These are phyloP conservation scores for Aspidiotus destructor DNA, from an alignment of 2,888 invertebrate genomes.

Conservation along the genomic window DNA sequence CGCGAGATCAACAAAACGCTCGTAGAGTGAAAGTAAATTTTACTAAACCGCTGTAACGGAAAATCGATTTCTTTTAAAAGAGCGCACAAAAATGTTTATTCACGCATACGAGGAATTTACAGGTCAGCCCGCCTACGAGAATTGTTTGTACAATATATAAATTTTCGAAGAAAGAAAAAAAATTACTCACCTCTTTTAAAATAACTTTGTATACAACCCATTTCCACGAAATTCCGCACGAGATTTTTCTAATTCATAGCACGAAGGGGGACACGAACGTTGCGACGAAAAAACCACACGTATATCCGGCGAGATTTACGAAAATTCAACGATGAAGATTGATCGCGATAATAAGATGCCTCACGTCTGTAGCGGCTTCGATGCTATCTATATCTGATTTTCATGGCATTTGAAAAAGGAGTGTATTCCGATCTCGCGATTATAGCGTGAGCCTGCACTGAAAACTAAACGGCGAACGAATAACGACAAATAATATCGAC, in stretches of 20 bases:
- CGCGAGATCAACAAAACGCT: too few relatives aligned
- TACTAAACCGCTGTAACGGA: too few relatives aligned
- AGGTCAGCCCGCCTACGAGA: not conserved
- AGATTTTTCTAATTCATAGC: conserved; percentile 8
- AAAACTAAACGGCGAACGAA: too few relatives aligned
- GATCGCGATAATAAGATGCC: conserved; percentile 3
- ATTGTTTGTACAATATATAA: not conserved
- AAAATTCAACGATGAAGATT: conserved; percentile 17
- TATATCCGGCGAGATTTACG: not conserved
- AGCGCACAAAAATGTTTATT: too few relatives aligned
- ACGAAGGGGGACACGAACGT: conserved; percentile 6
- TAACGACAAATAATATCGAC: too few relatives aligned
- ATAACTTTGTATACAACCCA: conserved; percentile 29
- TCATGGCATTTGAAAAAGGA: conserved; percentile 21
- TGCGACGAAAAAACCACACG: conserved; percentile 5
- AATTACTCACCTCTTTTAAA: conserved; percentile 27
- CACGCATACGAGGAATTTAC: too few relatives aligned
- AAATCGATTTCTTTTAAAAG: too few relatives aligned
- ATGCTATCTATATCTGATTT: conserved; percentile 19
- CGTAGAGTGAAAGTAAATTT: too few relatives aligned
- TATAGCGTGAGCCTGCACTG: too few relatives aligned
- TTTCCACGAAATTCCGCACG: conserved; percentile 1
- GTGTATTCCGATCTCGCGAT: not conserved
- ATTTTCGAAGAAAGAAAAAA: not conserved
- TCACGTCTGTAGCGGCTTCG: conserved; percentile 6